These are phyloP conservation scores for Artibeus lituratus DNA, from an alignment of 2,797 vertebrate species.

Conservation along the genomic window DNA sequence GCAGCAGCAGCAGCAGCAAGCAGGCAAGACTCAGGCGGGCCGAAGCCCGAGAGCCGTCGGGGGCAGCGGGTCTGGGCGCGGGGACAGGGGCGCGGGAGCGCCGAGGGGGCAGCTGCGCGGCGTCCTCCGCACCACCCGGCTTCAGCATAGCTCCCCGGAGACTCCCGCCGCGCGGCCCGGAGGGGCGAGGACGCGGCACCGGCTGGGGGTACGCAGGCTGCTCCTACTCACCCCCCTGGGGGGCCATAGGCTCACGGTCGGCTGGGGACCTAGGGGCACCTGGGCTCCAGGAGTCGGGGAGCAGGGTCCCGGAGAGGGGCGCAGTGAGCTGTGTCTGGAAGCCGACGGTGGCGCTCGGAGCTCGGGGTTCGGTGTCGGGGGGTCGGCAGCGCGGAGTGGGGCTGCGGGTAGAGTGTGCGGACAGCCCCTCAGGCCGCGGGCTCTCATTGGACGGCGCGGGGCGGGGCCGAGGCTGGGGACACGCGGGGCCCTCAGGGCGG, in stretches of 20 bases:
- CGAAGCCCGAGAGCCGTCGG: constrained; percentile 66
- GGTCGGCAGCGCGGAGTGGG: constrained; percentile 56
- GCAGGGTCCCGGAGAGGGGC: neutral
- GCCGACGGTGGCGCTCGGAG: neutral
- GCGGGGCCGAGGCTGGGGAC: constrained; percentile 75
- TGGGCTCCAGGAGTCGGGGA: neutral
- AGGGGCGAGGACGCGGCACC: constrained; percentile 49
- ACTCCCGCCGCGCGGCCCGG: constrained; percentile 57
- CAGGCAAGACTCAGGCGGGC: constrained; percentile 65
- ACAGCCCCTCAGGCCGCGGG: constrained; percentile 60
- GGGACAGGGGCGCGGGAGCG: constrained; percentile 31
- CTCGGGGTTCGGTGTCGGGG: neutral
- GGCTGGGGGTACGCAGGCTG: constrained; percentile 37
- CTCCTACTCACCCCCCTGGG: constrained; percentile 36
- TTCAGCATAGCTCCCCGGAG: constrained; percentile 86
- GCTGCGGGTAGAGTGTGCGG: constrained; percentile 67
- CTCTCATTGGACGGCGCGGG: constrained; percentile 82
- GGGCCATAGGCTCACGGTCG: constrained; percentile 49
- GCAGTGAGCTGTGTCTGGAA: neutral
- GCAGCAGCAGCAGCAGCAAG: constrained; percentile 85
- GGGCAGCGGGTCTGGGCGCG: neutral
- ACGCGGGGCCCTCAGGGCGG: constrained; percentile 52
- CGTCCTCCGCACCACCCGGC: constrained; percentile 82
- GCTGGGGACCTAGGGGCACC: constrained; percentile 16
- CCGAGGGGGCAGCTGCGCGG: constrained; percentile 77